Base-by-base conservation (phyloP, 2,113 vertebrate genomes). In the Ammodramus savannarum region DNA sequence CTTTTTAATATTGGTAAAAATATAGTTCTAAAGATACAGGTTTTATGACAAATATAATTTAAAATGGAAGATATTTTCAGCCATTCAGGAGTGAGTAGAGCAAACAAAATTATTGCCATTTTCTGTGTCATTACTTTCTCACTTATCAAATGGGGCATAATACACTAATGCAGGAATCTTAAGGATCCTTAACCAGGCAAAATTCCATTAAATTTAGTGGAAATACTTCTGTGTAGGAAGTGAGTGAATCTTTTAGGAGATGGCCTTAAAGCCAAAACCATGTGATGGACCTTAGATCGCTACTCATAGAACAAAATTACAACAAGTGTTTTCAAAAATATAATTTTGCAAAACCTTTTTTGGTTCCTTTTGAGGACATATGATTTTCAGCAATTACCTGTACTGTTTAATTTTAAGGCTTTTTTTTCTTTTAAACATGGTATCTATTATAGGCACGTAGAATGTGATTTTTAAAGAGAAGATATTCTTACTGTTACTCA, bases 71-170 rank as follows among this genome's bases (percentile, higher is more conserved):
- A 34, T 62, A 59, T 55, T 95, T 90, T 74, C 31, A 59, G 31
- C 41, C 52, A 67, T 79, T 91, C 88, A 80, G 79, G 23, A 94
- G 31, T 32, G 80, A 90, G 57, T 32, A 86, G 89, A 63, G 43
- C 59, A 89, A 94, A 93, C n/a, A 75, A 87, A 93, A 87, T 93
- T 78, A 90, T 86, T 84, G 55, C 43, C 20, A 52, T 93, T 92
- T 96, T 94, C 83, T 92, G 57, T 80, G 61, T 88, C 84, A 85
- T 92, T 97, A 59, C 76, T 78, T 84, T 84, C 79, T 90, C 73
- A 63, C 48, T 89, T 88, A 78, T 52, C 76, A 80, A 95, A 84
- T 84, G 86, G 43, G 72, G 76, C 72, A 75, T 89, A 78, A 43
- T 75, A 48, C 22, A 41, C 19, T 93, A 91, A 88, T 66, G 69